Evolutionary conservation across 2,797 vertebrate genomes (phyloP).

Genomic region (Anableps anableps): DNA sequence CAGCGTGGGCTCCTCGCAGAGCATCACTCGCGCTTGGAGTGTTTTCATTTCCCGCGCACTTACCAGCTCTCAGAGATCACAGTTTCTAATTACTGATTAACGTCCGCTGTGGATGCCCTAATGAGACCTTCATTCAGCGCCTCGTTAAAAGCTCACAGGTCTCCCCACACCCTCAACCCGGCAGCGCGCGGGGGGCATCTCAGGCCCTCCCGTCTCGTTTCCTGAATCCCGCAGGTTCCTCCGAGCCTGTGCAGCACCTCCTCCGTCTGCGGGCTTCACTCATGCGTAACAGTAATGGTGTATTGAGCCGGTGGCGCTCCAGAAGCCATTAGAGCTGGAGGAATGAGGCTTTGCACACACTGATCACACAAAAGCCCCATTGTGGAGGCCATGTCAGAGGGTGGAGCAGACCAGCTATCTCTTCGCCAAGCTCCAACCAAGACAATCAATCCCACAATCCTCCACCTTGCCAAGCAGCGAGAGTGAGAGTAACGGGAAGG

Average conservation of each 20-base stretch:
- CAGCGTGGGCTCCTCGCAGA: conserved; percentile 41
- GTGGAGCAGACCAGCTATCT: conserved; percentile 57
- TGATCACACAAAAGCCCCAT: conserved; percentile 68
- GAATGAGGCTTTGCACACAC: conserved; percentile 62
- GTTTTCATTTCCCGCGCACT: conserved; percentile 58
- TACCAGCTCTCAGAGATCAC: conserved; percentile 62
- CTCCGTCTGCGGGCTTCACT: conserved; percentile 48
- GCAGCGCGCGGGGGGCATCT: conserved; percentile 13
- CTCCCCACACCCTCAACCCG: conserved; percentile 55
- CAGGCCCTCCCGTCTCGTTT: conserved; percentile 36
- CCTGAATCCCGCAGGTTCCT: conserved; percentile 5
- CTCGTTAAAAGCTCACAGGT: conserved; percentile 72
- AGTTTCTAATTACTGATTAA: conserved; percentile 72
- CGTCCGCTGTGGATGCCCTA: conserved; percentile 69
- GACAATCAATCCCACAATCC: conserved; percentile 68
- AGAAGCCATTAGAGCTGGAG: conserved; percentile 71
- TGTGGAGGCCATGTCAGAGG: conserved; percentile 71
- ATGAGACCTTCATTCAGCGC: conserved; percentile 71
- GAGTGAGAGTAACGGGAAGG: conserved; percentile 24
- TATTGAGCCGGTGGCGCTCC: conserved; percentile 65
- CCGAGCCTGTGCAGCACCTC: background rate
- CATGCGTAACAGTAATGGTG: conserved; percentile 66
- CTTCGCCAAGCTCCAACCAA: conserved; percentile 56
- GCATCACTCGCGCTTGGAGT: conserved; percentile 47
- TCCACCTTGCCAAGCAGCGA: conserved; percentile 42